Evolutionary conservation across 1,140 invertebrate species (phyloP).

Genomic region (Mactra quadrangularis): DNA sequence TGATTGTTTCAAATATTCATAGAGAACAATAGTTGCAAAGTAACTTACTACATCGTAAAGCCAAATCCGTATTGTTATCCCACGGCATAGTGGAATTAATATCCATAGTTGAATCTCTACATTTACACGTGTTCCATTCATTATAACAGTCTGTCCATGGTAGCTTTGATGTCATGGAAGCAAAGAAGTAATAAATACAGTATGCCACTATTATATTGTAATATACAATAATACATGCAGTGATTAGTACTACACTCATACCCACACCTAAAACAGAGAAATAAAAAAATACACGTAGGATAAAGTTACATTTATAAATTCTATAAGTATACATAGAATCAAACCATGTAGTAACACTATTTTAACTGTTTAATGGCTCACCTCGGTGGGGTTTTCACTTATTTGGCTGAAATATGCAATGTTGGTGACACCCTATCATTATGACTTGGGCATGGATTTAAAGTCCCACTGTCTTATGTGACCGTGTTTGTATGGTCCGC

Average conservation of each 20-base stretch:
- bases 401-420: too few species aligned
- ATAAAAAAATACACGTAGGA: neutral
- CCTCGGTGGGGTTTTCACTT: too few species aligned
- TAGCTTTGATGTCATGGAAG: constrained; percentile 79
- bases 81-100: constrained; percentile 57
- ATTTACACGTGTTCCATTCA: constrained; percentile 85
- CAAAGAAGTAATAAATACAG: constrained; percentile 82
- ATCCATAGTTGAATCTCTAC: constrained; percentile 62
- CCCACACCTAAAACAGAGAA: constrained; percentile 39
- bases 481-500: too few species aligned
- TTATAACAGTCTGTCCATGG: constrained; percentile 81
- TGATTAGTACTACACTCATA: constrained; percentile 50
- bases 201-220: constrained; percentile 84
- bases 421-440: too few species aligned
- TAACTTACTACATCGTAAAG: constrained; percentile 30
- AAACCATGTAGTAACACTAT: too few species aligned
- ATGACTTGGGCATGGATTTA: too few species aligned
- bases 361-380: too few species aligned
- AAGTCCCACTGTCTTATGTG: too few species aligned
- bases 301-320: too few species aligned
- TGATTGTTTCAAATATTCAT: too few species aligned
- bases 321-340: too few species aligned
- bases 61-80: constrained; percentile 45
- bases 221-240: constrained; percentile 83
- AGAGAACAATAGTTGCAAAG: too few species aligned